Evolutionary conservation across 2,113 vertebrate species (phyloP).

Genomic region (Acanthochromis polyacanthus): DNA sequence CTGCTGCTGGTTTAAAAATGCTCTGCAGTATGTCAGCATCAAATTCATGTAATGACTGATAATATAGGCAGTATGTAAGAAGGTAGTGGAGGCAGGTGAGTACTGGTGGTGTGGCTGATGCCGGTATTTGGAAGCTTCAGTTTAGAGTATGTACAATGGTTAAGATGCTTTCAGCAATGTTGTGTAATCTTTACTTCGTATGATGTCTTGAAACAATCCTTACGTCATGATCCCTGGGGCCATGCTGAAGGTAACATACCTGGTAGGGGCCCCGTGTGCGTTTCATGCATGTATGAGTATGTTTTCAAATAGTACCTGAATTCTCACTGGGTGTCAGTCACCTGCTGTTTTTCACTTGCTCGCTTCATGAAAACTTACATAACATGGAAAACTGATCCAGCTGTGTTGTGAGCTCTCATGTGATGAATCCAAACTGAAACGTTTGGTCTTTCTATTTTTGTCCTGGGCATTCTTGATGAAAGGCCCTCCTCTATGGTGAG

Average conservation of each 20-base stretch:
- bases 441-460: slow-evolving; percentile 72
- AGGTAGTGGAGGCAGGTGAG: background rate
- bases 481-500: slow-evolving; percentile 34
- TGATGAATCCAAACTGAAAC: slow-evolving; percentile 67
- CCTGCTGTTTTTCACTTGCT: slow-evolving; percentile 32
- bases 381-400: slow-evolving; percentile 53
- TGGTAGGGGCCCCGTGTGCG: background rate
- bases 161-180: background rate
- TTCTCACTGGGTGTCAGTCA: slow-evolving; percentile 24
- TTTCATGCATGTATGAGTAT: slow-evolving; percentile 45
- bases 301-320: slow-evolving; percentile 40
- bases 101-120: too few relatives aligned
- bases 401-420: slow-evolving; percentile 52
- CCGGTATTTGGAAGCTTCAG: background rate
- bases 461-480: slow-evolving; percentile 64
- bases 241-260: background rate
- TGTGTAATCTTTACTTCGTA: background rate
- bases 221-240: background rate
- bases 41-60: background rate
- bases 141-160: too few relatives aligned
- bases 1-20: too few relatives aligned
- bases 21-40: too few relatives aligned
- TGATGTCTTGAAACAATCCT: background rate
- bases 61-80: background rate
- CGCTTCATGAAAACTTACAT: slow-evolving; percentile 49